A percentile compares a stretch with the other conserved stretches of the same genome.
Evolutionary conservation across 2,888 invertebrate species (phyloP).

Genomic region (Temnothorax unifasciatus): DNA sequence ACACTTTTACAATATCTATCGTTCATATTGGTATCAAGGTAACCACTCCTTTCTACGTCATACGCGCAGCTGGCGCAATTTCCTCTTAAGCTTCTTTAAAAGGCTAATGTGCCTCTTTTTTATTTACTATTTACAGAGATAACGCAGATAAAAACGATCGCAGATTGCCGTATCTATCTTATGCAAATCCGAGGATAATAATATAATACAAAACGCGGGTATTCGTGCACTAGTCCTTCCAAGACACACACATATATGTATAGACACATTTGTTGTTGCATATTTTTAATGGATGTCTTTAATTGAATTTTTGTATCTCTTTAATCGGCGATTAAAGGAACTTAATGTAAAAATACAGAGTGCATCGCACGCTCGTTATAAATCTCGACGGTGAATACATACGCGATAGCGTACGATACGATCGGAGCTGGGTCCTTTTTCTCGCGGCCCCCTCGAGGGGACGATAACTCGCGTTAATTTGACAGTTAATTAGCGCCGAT

Average conservation of each 20-base stretch:
- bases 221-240: not conserved
- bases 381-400: conserved; percentile 65
- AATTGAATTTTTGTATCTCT: not conserved
- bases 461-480: conserved; percentile 79
- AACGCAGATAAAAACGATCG: conserved; percentile 1
- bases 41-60: conserved; percentile 35
- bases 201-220: conserved; percentile 1
- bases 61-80: not conserved
- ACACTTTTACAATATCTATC: conserved; percentile 30
- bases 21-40: conserved; percentile 33
- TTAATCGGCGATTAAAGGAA: not conserved
- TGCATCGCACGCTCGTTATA: conserved; percentile 63
- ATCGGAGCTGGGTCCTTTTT: conserved; percentile 70
- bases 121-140: not conserved
- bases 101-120: conserved; percentile 23
- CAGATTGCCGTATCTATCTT: not conserved
- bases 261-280: not conserved
- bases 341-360: conserved; percentile 17
- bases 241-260: not conserved
- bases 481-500: conserved; percentile 79
- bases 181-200: not conserved
- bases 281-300: not conserved
- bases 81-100: conserved; percentile 20
- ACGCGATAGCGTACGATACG: conserved; percentile 13
- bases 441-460: conserved; percentile 62